Conservation (phyloP, 2,113 vertebrate genomes). For the Oophaga pumilio region DNA sequence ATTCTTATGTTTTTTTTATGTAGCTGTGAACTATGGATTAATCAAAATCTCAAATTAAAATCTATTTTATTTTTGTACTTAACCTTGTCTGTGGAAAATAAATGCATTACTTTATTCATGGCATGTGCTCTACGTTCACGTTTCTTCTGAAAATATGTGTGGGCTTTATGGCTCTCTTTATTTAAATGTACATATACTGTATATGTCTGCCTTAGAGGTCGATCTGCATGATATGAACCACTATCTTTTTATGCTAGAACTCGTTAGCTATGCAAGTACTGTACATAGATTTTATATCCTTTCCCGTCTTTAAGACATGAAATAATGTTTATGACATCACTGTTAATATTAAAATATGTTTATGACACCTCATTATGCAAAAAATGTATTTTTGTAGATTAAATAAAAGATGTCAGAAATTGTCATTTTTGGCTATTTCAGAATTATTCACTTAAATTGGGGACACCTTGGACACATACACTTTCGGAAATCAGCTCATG, state of each 20-base stretch:
- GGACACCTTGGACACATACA: no score
- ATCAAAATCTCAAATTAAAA: neutral
- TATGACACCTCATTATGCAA: neutral
- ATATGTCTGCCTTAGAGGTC: conserved; percentile 10
- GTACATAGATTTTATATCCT: neutral
- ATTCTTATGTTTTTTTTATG: neutral
- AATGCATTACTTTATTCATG: neutral
- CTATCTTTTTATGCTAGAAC: neutral
- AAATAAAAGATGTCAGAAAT: conserved; percentile 20
- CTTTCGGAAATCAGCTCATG: no score
- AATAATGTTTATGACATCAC: conserved; percentile 5
- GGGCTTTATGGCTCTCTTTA: no score
- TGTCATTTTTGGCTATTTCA: neutral
- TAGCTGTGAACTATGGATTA: neutral
- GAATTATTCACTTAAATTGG: no score
- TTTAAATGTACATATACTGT: no score
- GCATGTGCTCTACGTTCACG: neutral
- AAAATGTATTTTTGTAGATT: conserved; percentile 34
- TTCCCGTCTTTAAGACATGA: neutral
- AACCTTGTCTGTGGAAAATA: neutral
- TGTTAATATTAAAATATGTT: conserved; percentile 11
- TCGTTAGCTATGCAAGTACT: neutral
- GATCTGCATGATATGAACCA: neutral
- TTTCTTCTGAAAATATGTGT: neutral
- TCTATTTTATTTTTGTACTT: conserved; percentile 13